Evolutionary conservation across 92 coral and sea anemone species (phyloP).

Genomic region (Parazoanthus swiftii): DNA sequence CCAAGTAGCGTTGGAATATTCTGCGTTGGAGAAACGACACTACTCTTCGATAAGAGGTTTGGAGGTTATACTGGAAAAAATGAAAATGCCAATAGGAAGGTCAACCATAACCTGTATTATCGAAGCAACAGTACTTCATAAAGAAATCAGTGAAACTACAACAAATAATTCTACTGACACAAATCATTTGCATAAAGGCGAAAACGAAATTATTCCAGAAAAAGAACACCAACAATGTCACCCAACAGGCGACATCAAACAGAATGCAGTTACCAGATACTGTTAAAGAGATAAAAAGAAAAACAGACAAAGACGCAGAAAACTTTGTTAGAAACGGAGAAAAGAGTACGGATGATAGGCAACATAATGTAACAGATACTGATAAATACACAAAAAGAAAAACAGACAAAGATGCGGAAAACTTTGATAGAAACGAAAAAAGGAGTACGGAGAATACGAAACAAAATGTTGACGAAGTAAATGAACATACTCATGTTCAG

Average conservation of each 20-base stretch:
- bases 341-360: background rate
- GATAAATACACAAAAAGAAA: too few species aligned
- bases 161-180: background rate
- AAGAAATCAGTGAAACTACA: background rate
- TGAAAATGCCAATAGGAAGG: slow-evolving; percentile 58
- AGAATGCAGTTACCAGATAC: background rate
- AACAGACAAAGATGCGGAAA: too few species aligned
- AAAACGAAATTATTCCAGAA: too few species aligned
- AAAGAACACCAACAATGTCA: background rate
- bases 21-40: slow-evolving; percentile 54
- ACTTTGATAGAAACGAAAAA: too few species aligned
- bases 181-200: background rate
- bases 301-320: background rate
- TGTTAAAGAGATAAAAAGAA: background rate
- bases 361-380: too few species aligned
- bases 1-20: slow-evolving; percentile 57
- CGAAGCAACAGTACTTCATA: background rate
- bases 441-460: background rate
- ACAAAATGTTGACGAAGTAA: background rate
- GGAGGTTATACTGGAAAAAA: slow-evolving; percentile 42
- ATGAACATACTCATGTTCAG: too few species aligned
- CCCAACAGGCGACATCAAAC: background rate
- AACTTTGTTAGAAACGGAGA: background rate
- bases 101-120: background rate
- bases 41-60: slow-evolving; percentile 51